These are phyloP conservation scores for Rhagophthalmus giganteus DNA, from an alignment of 2,888 invertebrate species.

Conservation along the genomic window DNA sequence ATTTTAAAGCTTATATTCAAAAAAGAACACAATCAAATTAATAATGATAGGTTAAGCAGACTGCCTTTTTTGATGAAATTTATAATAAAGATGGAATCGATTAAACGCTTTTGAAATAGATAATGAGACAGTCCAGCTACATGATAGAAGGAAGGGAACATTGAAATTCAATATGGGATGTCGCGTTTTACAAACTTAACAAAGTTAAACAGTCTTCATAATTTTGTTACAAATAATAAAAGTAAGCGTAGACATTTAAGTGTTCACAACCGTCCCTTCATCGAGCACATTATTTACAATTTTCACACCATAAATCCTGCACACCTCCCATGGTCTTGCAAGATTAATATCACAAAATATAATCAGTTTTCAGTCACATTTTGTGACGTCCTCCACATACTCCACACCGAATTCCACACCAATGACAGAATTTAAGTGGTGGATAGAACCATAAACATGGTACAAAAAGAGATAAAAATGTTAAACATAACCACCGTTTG, in stretches of 20 bases:
- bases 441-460: conserved; percentile 95
- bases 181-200: conserved; percentile 37
- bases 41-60: conserved; percentile 1
- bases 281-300: conserved; percentile 40
- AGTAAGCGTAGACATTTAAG: conserved; percentile 32
- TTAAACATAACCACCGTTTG: conserved; percentile 84
- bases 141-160: neutral
- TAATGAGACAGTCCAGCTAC: conserved; percentile 3
- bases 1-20: conserved; percentile 19
- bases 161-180: conserved; percentile 15
- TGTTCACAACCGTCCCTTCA: conserved; percentile 49
- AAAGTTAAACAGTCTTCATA: conserved; percentile 44
- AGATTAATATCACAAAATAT: conserved; percentile 48
- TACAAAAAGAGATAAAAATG: conserved; percentile 82
- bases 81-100: no score
- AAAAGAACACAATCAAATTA: conserved; percentile 23
- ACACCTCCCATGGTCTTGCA: no score
- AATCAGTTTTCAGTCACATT: conserved; percentile 46
- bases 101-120: no score
- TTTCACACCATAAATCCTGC: conserved; percentile 29
- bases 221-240: conserved; percentile 33
- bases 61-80: neutral
- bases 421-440: conserved; percentile 82
- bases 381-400: conserved; percentile 82
- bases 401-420: conserved; percentile 78